Percentiles rank a stretch among this genome's conserved stretches.
phyloP scores from a whole-genome alignment of 1,140 invertebrate genomes.

The Acromyrmex echinatior region DNA sequence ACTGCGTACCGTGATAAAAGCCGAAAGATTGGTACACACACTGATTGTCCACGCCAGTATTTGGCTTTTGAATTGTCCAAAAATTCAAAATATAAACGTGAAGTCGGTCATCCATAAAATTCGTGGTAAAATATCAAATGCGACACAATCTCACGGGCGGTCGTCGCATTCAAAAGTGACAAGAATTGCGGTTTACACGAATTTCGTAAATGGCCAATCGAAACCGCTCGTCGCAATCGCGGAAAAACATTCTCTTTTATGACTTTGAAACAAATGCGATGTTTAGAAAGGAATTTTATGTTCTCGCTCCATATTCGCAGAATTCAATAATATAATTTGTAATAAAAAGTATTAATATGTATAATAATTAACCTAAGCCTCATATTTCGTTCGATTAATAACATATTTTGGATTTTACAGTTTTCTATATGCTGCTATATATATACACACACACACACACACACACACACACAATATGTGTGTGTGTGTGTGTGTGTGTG shows the following conservation, averaged over 20 bases:
- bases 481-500: too few species aligned
- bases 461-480: too few species aligned
- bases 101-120: constrained; percentile 43
- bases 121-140: constrained; percentile 55
- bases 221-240: constrained; percentile 3
- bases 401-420: background rate
- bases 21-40: constrained; percentile 32
- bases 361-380: background rate
- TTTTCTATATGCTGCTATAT: background rate
- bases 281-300: background rate
- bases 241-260: constrained; percentile 14
- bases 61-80: constrained; percentile 50
- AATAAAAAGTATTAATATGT: background rate
- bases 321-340: background rate
- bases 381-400: background rate
- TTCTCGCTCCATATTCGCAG: background rate
- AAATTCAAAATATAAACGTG: constrained; percentile 58
- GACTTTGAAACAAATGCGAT: background rate
- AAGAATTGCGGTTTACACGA: constrained; percentile 32
- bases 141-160: constrained; percentile 2
- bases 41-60: constrained; percentile 33
- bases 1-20: constrained; percentile 36
- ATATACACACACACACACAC: too few species aligned
- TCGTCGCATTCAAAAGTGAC: constrained; percentile 45
- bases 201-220: constrained; percentile 53